Base-by-base conservation (phyloP, 1,140 invertebrate genomes). In the Proales similis region DNA sequence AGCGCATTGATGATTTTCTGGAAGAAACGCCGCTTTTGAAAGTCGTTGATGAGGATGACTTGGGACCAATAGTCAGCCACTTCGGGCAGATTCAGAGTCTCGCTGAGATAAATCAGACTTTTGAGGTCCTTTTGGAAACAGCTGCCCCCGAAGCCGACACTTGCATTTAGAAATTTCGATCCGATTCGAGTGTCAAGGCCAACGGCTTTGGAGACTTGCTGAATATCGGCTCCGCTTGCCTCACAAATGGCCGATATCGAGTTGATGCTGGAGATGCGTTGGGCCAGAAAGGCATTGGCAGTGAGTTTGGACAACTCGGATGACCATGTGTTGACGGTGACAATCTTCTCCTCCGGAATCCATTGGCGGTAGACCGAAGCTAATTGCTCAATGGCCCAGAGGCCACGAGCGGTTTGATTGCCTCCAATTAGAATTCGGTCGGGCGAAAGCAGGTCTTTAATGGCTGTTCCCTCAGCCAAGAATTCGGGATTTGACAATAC, bases 41-140 rank as follows among this genome's bases (percentile, higher is more conserved):
- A 97, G 66, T 96, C 88, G 73, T 99, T 99, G 79, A 99, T 86
- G 71, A 87, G 85, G 29, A 97, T 89, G 0, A 98, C 90, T 79
- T 92, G 87, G 74, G 94, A 88, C 92, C 93, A 98, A 73, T 97
- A 98, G 0, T 84, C 84, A 0, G 94, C 93, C 0, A 95, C 91
- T 79, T 96, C 89, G 0, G 87, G 87, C 47, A 98, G 74, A 75
- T 97, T 95, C 0, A 98, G 75, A 68, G 89, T 90, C 75, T 98
- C 92, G 70, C 88, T 90, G 38, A 99, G 85, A 72, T 99, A 99
- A 0, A 99, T 93, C 61, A 99, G 78, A 75, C 95, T 96, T 0
- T 98, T 79, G 36, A 99, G 90, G 74, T 99, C 95, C 77, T 99
- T 99, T 78, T 98, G 91, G 73, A 99, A 99, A 77, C 95, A 99